phyloP scores from a whole-genome alignment of 2,888 invertebrate species.

The Epinotia bilunana region DNA sequence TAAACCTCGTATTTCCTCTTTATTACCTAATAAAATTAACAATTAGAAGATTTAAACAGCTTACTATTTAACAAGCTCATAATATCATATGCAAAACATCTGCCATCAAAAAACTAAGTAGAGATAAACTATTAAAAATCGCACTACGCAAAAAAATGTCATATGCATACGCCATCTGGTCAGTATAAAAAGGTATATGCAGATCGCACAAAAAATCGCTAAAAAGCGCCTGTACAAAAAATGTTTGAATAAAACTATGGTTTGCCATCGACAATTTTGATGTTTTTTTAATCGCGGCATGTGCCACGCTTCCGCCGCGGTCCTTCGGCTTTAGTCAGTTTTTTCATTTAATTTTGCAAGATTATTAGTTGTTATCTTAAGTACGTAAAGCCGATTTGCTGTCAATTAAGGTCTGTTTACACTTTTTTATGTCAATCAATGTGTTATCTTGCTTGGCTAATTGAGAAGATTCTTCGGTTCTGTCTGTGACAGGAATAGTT shows the following conservation, averaged over 20 bases:
- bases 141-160: constrained; percentile 79
- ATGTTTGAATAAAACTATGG: constrained; percentile 63
- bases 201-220: constrained; percentile 70
- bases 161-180: constrained; percentile 84
- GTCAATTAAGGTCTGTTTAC: background rate
- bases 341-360: constrained; percentile 31
- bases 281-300: constrained; percentile 69
- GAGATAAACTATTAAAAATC: constrained; percentile 79
- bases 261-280: constrained; percentile 59
- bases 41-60: constrained; percentile 4
- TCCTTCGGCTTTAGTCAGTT: constrained; percentile 32
- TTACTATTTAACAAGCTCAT: constrained; percentile 23
- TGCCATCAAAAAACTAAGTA: constrained; percentile 71
- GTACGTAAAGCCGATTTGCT: background rate
- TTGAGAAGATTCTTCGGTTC: background rate
- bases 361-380: background rate
- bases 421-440: background rate
- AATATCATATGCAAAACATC: constrained; percentile 72
- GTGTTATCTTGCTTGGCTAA: background rate
- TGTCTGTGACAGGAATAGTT: background rate
- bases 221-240: constrained; percentile 68
- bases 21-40: background rate
- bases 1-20: background rate
- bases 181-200: constrained; percentile 68
- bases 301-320: constrained; percentile 72